These are phyloP conservation scores for Drosophila pseudoananassae DNA, from an alignment of 1,140 invertebrate species.

Conservation along the genomic window DNA sequence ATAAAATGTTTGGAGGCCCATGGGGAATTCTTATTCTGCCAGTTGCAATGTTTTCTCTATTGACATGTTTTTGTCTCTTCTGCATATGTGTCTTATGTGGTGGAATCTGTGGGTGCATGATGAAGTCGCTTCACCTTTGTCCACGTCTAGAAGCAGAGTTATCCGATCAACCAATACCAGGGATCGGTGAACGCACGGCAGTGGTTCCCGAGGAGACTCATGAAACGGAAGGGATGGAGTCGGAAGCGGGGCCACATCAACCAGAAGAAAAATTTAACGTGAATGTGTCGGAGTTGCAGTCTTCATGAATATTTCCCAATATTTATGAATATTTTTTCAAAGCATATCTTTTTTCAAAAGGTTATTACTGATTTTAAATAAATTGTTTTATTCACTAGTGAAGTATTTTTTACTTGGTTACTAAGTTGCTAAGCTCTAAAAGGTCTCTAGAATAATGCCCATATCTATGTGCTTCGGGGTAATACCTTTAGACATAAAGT, in stretches of 20 bases:
- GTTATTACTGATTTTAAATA: no score
- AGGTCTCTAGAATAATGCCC: no score
- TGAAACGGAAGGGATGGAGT: background rate
- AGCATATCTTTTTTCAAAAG: background rate
- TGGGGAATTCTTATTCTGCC: background rate
- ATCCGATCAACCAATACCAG: background rate
- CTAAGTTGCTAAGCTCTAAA: no score
- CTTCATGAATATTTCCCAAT: background rate
- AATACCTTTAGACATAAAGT: no score
- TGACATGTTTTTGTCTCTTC: background rate
- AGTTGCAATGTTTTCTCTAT: background rate
- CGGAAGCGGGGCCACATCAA: background rate
- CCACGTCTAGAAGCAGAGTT: no score
- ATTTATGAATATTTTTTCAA: background rate
- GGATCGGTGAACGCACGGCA: background rate
- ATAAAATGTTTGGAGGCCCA: background rate
- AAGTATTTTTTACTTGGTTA: no score
- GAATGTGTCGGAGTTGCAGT: background rate
- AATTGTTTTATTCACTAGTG: no score
- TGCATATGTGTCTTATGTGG: background rate
- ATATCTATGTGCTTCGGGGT: no score
- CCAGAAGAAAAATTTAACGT: background rate
- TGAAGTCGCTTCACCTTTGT: background rate
- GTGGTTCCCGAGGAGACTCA: background rate
- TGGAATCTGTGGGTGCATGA: background rate